A percentile compares a stretch with the other conserved stretches of the same genome.
These are phyloP conservation scores for Fulica atra DNA, from an alignment of 2,113 vertebrate species.

Conservation along the genomic window DNA sequence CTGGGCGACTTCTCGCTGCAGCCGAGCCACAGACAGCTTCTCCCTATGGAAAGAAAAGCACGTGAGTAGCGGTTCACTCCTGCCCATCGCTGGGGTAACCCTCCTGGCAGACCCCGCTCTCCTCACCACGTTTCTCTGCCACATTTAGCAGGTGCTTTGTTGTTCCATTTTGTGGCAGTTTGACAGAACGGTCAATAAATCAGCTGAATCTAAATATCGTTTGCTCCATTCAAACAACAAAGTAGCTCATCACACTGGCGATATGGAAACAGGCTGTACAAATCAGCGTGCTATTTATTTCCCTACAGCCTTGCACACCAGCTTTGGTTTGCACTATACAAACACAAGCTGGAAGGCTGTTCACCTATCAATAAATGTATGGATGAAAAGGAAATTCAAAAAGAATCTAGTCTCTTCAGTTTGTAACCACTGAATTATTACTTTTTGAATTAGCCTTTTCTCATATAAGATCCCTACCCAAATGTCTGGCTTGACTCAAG, in stretches of 20 bases:
- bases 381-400: not conserved
- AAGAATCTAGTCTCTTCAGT: not conserved
- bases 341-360: not conserved
- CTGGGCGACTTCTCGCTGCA: conserved; percentile 88
- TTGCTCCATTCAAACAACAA: conserved; percentile 11
- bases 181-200: conserved; percentile 24
- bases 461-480: not conserved
- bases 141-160: not conserved
- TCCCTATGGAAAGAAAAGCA: conserved; percentile 79
- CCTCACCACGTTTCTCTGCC: not conserved
- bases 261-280: not conserved
- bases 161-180: not conserved
- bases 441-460: not conserved
- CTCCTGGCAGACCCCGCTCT: not conserved
- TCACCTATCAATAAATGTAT: not conserved
- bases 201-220: not conserved
- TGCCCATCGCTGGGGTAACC: not conserved
- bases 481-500: not conserved
- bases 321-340: not conserved
- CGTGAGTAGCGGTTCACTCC: conserved; percentile 54
- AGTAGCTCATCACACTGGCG: not conserved
- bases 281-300: not conserved
- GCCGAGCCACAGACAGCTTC: conserved; percentile 90
- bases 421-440: not conserved
- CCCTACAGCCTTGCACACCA: not conserved